Evolutionary conservation across 92 coral and sea anemone genomes (phyloP).

Genomic region (Meandrina meandrites): DNA sequence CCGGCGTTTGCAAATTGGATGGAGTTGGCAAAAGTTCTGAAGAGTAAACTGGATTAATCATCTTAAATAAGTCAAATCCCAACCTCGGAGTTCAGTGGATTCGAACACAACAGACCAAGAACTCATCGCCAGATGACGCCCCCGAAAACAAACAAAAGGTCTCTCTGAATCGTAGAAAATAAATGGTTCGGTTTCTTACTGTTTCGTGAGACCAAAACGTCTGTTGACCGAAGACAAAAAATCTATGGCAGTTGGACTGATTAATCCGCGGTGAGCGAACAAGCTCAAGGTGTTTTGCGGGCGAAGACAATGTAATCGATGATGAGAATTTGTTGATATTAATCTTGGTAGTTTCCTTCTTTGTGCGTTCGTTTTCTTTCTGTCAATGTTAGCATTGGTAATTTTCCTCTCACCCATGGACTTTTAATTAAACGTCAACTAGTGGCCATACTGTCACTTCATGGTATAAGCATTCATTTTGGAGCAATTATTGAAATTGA

Average conservation of each 20-base stretch:
- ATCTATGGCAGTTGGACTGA: neutral
- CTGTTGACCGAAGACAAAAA: neutral
- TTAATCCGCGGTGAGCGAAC: neutral
- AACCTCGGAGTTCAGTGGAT: neutral
- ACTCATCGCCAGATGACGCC: neutral
- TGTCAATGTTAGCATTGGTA: constrained; percentile 23
- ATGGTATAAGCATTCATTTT: constrained; percentile 11
- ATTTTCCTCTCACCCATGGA: neutral
- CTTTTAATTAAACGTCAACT: constrained; percentile 28
- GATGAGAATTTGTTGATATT: neutral
- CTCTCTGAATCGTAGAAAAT: constrained; percentile 10
- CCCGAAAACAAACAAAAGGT: neutral
- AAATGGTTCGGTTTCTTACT: neutral
- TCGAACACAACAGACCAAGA: neutral
- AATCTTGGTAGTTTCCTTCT: constrained; percentile 10
- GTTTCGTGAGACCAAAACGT: constrained; percentile 13
- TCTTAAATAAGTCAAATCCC: neutral
- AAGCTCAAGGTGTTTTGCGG: neutral
- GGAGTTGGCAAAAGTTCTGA: neutral
- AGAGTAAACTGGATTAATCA: constrained; percentile 10
- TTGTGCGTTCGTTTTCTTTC: neutral
- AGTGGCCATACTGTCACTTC: constrained; percentile 15
- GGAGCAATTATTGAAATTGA: constrained; percentile 18
- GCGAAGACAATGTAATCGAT: neutral
- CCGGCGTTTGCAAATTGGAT: constrained; percentile 6